Evolutionary conservation across 2,797 vertebrate genomes (phyloP).

Genomic region (Sternarchorhynchus goeldii): DNA sequence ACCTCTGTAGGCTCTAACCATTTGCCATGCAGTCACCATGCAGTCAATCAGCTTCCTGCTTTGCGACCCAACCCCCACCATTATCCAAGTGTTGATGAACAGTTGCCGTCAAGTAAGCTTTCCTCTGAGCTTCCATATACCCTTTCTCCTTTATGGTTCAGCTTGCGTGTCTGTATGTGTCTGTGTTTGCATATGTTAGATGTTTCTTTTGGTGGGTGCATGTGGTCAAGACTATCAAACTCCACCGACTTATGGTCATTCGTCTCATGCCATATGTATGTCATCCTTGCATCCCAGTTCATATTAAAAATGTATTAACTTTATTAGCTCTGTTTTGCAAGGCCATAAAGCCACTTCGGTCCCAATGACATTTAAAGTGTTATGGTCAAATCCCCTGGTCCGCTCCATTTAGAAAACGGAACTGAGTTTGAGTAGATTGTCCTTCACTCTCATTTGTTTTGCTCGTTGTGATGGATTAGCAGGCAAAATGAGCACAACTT

Average conservation of each 20-base stretch:
- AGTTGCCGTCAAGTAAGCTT: slow-evolving; percentile 99
- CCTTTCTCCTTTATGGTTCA: slow-evolving; percentile 52
- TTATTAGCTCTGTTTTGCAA: neutral
- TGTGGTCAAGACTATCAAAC: neutral
- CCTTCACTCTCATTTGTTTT: neutral
- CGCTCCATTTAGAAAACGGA: too few species aligned
- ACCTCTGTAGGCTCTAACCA: slow-evolving; percentile 87
- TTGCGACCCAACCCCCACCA: slow-evolving; percentile 92
- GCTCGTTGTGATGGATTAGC: neutral
- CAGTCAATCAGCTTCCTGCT: slow-evolving; percentile 90
- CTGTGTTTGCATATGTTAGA: slow-evolving; percentile 18
- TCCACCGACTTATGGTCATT: neutral
- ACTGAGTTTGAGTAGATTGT: too few species aligned
- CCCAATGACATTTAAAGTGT: neutral
- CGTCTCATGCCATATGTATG: neutral
- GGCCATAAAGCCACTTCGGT: neutral
- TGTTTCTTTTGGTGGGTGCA: slow-evolving; percentile 22
- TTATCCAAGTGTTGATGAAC: slow-evolving; percentile 94
- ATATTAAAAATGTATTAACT: neutral
- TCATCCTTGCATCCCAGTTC: neutral
- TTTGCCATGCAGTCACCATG: slow-evolving; percentile 84
- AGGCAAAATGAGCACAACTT: neutral
- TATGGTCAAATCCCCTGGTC: neutral
- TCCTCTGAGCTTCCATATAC: slow-evolving; percentile 65
- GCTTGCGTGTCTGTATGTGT: neutral